phyloP scores from a whole-genome alignment of 2,113 vertebrate species.

The Eretmochelys imbricata region DNA sequence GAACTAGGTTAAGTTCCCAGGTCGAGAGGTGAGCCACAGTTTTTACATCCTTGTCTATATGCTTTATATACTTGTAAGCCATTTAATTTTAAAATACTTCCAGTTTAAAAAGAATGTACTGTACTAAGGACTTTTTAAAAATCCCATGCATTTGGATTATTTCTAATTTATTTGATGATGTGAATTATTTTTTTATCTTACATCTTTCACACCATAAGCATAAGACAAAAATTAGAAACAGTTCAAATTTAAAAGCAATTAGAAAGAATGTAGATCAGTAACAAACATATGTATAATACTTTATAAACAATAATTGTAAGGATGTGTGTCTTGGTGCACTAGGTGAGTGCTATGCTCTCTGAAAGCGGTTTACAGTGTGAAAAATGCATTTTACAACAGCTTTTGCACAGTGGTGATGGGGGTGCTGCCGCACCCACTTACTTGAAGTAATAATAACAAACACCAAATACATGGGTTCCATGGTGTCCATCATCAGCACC shows the following conservation, averaged over 20 bases:
- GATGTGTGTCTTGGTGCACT: not conserved
- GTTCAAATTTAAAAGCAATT: not conserved
- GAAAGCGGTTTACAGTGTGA: not conserved
- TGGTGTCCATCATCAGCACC: no score
- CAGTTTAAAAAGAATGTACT: not conserved
- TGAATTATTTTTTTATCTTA: not conserved
- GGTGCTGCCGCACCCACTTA: no score
- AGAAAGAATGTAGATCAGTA: not conserved
- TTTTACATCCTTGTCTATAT: not conserved
- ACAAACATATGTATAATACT: not conserved
- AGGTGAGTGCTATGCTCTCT: not conserved
- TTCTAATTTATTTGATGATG: rapidly evolving
- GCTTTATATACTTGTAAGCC: not conserved
- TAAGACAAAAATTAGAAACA: not conserved
- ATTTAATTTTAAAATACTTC: not conserved
- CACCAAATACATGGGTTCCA: no score
- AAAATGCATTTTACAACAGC: not conserved
- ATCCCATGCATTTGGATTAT: rapidly evolving
- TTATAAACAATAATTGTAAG: not conserved
- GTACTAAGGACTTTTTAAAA: not conserved
- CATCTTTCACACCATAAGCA: not conserved
- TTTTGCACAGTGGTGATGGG: not conserved
- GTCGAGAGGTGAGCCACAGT: not conserved
- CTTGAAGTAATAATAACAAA: no score
- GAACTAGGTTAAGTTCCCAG: not conserved